Base-by-base conservation (phyloP, 23 tunicate species). In the Halocynthia roretzi region DNA sequence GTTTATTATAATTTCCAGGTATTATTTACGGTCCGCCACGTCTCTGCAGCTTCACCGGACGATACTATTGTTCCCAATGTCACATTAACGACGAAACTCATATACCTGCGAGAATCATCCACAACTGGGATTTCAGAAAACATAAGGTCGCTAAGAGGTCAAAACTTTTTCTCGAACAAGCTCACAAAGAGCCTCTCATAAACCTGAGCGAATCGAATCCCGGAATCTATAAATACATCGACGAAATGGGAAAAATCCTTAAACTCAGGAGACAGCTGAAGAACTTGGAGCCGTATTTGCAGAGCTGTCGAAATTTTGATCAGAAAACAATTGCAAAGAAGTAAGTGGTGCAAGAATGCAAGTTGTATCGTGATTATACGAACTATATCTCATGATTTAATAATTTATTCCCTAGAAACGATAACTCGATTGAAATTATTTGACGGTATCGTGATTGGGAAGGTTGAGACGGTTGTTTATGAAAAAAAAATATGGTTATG, bases 111-210 rank as follows among this genome's bases (percentile, higher is more conserved):
- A 63, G 99, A 52, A 96, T 96, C 44, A 18, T 96, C 14, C 87
- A 85, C 20, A 96, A 96, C 70, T 96, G 99, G 99, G 99, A 96
- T 65, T 90, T 96, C 77, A 53, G 67, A 52, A 86, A 90, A 61
- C 81, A 96, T 53, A 79, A 78, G 68, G 96, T 96, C 50, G 68
- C 98, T 6, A 82, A 76, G 31, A 76, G 86, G 85, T 90, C 96
- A 21, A 84, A 84, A 63, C 19, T 56, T 52, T 92, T 86, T 68
- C 76, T 92, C 52, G 67, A 73, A n/a, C 84, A 80, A 62, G 72
- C 67, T 17, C 86, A 85, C 87, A 76, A 70, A 44, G 87, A 83
- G 7, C 98, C 98, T 7, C 82, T 85, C 63, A 82, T 92, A 14
- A 73, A 86, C 17, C 44, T 92, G 80, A 53, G 72, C 73, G 65